Conservation (phyloP, 2,888 invertebrate species). For the Agrochola litura region DNA sequence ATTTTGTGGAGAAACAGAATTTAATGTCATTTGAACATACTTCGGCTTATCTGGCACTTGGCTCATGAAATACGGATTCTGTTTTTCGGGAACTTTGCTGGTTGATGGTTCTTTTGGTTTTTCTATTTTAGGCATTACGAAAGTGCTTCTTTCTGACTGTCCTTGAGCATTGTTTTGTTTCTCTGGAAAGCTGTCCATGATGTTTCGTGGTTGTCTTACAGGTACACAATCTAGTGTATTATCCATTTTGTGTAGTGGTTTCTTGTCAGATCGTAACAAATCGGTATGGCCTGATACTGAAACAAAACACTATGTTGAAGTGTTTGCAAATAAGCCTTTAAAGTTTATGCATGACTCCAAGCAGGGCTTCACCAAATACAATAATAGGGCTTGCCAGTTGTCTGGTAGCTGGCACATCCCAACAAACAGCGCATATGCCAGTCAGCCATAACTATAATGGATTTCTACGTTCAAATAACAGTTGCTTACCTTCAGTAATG, state of each 20-base stretch:
- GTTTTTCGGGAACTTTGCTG: slow-evolving; percentile 50
- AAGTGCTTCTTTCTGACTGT: slow-evolving; percentile 32
- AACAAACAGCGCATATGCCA: too few relatives aligned
- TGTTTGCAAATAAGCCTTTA: not conserved
- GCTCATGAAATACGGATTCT: slow-evolving; percentile 62
- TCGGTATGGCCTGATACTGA: slow-evolving; percentile 46
- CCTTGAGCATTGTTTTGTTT: slow-evolving; percentile 58
- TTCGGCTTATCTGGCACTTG: slow-evolving; percentile 64
- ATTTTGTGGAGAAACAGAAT: slow-evolving; percentile 65
- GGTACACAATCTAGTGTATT: slow-evolving; percentile 83
- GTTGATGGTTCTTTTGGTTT: slow-evolving; percentile 42
- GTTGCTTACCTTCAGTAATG: slow-evolving; percentile 80
- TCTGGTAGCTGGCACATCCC: not conserved
- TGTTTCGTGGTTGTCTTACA: slow-evolving; percentile 79
- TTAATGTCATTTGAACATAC: slow-evolving; percentile 61
- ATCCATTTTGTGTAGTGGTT: slow-evolving; percentile 75
- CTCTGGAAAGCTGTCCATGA: slow-evolving; percentile 65
- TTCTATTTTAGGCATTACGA: slow-evolving; percentile 47
- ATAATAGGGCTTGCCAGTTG: not conserved
- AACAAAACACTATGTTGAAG: not conserved
- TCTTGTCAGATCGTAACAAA: slow-evolving; percentile 62
- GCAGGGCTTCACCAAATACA: not conserved
- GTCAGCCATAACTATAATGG: not conserved
- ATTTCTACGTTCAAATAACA: not conserved
- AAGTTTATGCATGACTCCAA: not conserved